A percentile compares a stretch with the other conserved stretches of the same genome.
Evolutionary conservation across 1,140 invertebrate species (phyloP).

Genomic region (Ectropis grisescens): DNA sequence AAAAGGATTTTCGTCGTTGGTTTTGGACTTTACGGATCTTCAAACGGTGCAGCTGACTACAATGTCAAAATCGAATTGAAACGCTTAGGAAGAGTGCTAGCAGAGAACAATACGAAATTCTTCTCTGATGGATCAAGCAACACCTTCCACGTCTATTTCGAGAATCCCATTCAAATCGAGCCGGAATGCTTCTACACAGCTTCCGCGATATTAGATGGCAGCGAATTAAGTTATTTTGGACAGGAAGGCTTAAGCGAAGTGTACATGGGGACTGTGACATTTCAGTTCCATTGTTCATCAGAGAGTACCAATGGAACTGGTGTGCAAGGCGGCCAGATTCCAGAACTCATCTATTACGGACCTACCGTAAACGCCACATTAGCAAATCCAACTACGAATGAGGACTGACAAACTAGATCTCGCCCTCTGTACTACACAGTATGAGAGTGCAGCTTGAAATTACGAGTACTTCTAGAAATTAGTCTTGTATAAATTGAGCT

Average conservation of each 20-base stretch:
- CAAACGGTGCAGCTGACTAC: slow-evolving; percentile 91
- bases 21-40: slow-evolving; percentile 93
- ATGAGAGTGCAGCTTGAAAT: slow-evolving; percentile 26
- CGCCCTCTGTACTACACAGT: slow-evolving; percentile 34
- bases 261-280: slow-evolving; percentile 88
- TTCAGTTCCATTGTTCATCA: slow-evolving; percentile 94
- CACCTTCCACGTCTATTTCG: slow-evolving; percentile 94
- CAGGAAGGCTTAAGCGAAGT: slow-evolving; percentile 95
- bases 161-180: slow-evolving; percentile 93
- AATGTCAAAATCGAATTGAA: slow-evolving; percentile 93
- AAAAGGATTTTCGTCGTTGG: slow-evolving; percentile 93
- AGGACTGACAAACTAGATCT: slow-evolving; percentile 53
- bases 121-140: slow-evolving; percentile 95
- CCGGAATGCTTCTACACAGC: slow-evolving; percentile 93
- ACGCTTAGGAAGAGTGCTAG: slow-evolving; percentile 84
- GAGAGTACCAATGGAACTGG: slow-evolving; percentile 95
- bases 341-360: slow-evolving; percentile 93
- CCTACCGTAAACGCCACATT: slow-evolving; percentile 71
- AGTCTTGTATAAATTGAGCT: too few species aligned
- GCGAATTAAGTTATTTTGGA: slow-evolving; percentile 94
- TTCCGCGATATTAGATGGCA: slow-evolving; percentile 89
- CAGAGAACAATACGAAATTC: slow-evolving; percentile 92
- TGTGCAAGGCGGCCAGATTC: slow-evolving; percentile 94
- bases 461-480: slow-evolving; percentile 14
- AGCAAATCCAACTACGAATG: slow-evolving; percentile 35